phyloP scores from a whole-genome alignment of 23 tunicate species.

The Botrylloides violaceus region DNA sequence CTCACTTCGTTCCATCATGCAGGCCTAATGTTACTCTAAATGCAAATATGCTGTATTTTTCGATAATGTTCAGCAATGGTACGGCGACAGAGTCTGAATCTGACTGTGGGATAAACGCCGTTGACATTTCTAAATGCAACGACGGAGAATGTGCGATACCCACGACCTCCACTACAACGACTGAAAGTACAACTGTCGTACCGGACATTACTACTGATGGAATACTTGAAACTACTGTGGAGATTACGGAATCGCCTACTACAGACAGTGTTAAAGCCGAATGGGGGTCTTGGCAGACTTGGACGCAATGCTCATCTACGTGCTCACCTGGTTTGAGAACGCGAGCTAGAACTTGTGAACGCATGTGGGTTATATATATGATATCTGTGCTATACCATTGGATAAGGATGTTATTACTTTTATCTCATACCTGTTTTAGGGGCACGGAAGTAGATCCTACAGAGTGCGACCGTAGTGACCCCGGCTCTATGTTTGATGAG shows the following conservation, averaged over 20 bases:
- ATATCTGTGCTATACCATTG: not conserved
- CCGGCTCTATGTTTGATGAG: not conserved
- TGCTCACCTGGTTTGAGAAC: slow-evolving; percentile 6
- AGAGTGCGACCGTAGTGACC: not conserved
- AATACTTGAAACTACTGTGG: too few relatives aligned
- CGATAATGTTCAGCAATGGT: not conserved
- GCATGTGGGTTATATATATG: not conserved
- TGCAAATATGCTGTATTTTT: too few relatives aligned
- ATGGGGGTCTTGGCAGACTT: slow-evolving; percentile 18
- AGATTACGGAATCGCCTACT: not conserved
- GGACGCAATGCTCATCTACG: slow-evolving; percentile 10
- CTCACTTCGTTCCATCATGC: too few relatives aligned
- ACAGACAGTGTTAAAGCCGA: not conserved
- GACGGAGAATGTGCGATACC: not conserved
- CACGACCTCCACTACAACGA: slow-evolving; percentile 4
- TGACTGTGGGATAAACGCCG: not conserved
- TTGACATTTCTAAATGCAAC: not conserved
- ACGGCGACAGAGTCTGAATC: not conserved
- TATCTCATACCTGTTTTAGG: too few relatives aligned
- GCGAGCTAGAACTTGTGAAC: slow-evolving; percentile 2
- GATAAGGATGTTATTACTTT: too few relatives aligned
- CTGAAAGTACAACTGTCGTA: not conserved
- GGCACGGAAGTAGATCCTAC: not conserved
- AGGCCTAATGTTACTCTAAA: too few relatives aligned
- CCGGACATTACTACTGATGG: not conserved